Conservation (phyloP, 2,888 invertebrate species). For the Camptogramma bilineatum region DNA sequence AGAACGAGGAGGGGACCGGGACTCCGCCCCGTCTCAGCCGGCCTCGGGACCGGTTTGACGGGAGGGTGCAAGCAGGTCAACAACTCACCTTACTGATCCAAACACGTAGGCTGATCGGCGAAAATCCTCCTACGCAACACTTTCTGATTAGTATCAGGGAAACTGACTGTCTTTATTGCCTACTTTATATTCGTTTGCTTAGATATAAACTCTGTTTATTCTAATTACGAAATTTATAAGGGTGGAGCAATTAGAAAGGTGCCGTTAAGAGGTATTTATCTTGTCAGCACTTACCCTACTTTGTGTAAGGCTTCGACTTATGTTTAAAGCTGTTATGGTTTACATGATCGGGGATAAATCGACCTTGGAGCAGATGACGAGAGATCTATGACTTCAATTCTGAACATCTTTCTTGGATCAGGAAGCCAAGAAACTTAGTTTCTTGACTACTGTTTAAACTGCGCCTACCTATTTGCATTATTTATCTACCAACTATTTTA, state of each 20-base stretch:
- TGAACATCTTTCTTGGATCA: neutral
- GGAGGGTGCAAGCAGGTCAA: conserved; percentile 72
- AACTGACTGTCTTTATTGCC: conserved; percentile 37
- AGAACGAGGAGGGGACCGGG: conserved; percentile 45
- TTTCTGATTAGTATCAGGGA: conserved; percentile 64
- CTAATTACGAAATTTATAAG: conserved; percentile 38
- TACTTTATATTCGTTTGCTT: conserved; percentile 41
- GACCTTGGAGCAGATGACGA: neutral
- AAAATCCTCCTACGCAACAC: conserved; percentile 69
- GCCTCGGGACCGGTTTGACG: conserved; percentile 74
- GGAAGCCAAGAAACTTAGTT: too few relatives aligned
- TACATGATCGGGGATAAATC: neutral
- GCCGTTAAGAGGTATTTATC: conserved; percentile 14
- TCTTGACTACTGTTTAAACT: too few relatives aligned
- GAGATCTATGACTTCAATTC: neutral
- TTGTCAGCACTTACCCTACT: conserved; percentile 16
- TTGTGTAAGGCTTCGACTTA: conserved; percentile 11
- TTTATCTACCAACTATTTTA: too few relatives aligned
- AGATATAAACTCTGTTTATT: conserved; percentile 33
- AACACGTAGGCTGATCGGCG: conserved; percentile 75
- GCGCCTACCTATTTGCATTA: too few relatives aligned
- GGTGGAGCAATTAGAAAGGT: conserved; percentile 29
- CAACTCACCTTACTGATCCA: conserved; percentile 71
- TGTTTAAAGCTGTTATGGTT: conserved; percentile 4
- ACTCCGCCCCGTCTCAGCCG: conserved; percentile 45